These are phyloP conservation scores for Drosophila quinaria DNA, from an alignment of 2,888 invertebrate species.

Conservation along the genomic window DNA sequence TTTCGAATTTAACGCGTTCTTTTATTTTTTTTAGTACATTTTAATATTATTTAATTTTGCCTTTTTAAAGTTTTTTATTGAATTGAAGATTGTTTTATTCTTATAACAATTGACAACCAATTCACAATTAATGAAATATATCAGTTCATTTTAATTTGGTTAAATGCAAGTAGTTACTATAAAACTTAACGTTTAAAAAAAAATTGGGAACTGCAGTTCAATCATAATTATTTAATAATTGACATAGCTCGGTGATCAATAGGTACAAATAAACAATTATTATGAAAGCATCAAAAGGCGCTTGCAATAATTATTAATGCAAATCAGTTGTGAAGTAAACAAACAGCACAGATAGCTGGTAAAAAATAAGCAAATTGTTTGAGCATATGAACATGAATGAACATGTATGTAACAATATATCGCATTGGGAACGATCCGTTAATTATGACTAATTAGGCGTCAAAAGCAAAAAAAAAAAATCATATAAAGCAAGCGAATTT, in stretches of 20 bases:
- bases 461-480: constrained; percentile 41
- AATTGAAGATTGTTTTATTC: not conserved
- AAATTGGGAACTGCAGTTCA: too few relatives aligned
- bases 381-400: constrained; percentile 11
- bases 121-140: not conserved
- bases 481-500: constrained; percentile 25
- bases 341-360: constrained; percentile 13
- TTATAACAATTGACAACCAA: not conserved
- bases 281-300: not conserved
- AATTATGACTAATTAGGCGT: constrained; percentile 72
- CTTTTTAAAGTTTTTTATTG: not conserved
- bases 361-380: not conserved
- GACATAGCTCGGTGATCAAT: not conserved
- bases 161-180: not conserved
- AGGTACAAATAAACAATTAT: not conserved
- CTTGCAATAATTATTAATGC: constrained; percentile 18
- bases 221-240: constrained; percentile 2
- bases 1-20: not conserved
- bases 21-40: not conserved
- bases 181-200: too few relatives aligned
- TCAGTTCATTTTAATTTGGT: not conserved
- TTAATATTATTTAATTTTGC: not conserved
- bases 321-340: constrained; percentile 15
- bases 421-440: constrained; percentile 54
- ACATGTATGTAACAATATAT: constrained; percentile 22